Evolutionary conservation across 2,888 invertebrate genomes (phyloP).

Genomic region (Drosophila monieri): DNA sequence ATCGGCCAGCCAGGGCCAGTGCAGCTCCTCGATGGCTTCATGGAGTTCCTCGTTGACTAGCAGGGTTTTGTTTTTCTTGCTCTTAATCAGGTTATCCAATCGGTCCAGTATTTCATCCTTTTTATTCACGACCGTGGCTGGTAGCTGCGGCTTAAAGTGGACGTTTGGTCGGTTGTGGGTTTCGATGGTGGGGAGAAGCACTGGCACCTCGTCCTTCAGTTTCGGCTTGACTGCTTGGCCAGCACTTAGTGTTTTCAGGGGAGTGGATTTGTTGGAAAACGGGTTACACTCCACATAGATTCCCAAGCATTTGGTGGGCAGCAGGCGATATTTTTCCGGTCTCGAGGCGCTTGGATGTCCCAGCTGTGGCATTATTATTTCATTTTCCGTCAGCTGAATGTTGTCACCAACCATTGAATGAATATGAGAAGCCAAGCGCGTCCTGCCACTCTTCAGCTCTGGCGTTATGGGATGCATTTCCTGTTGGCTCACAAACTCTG

Average conservation of each 20-base stretch:
- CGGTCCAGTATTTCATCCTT: conserved; percentile 76
- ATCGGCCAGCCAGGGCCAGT: conserved; percentile 90
- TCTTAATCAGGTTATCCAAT: conserved; percentile 71
- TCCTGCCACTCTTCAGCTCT: conserved; percentile 50
- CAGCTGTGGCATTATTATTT: conserved; percentile 19
- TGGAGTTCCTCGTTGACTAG: conserved; percentile 79
- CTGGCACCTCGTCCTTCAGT: conserved; percentile 39
- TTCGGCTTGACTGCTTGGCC: conserved; percentile 56
- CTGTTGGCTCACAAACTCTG: conserved; percentile 52
- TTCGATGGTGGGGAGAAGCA: conserved; percentile 63
- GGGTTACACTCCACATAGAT: conserved; percentile 81
- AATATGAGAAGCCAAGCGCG: conserved; percentile 42
- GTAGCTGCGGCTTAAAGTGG: conserved; percentile 66
- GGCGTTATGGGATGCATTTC: conserved; percentile 72
- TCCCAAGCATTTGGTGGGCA: conserved; percentile 69
- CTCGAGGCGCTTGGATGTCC: conserved; percentile 21
- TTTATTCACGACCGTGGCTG: conserved; percentile 58
- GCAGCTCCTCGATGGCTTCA: conserved; percentile 79
- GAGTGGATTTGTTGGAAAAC: conserved; percentile 68
- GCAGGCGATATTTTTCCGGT: conserved; percentile 52
- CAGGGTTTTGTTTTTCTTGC: conserved; percentile 73
- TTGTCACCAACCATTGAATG: conserved; percentile 60
- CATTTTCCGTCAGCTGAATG: conserved; percentile 59
- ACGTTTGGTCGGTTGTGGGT: conserved; percentile 71
- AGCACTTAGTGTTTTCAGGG: conserved; percentile 77